A percentile compares a stretch with the other conserved stretches of the same genome.
Evolutionary conservation across 1,140 invertebrate genomes (phyloP).

Genomic region (Brachionus koreanus): DNA sequence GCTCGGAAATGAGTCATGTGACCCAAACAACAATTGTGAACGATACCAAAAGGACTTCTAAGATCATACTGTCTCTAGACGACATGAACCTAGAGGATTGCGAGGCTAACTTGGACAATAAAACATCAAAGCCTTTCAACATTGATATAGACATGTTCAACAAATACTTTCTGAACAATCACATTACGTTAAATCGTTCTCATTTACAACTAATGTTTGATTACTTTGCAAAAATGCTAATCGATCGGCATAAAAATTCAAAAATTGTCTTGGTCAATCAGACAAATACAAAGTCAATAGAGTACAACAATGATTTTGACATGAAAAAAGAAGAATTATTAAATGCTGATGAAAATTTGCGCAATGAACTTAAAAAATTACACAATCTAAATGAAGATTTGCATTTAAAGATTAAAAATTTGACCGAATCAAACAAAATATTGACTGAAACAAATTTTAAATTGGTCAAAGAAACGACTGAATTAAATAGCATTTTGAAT

Average conservation of each 20-base stretch:
- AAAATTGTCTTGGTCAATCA: slow-evolving; percentile 6
- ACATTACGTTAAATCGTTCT: slow-evolving; percentile 8
- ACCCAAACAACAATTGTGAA: not conserved
- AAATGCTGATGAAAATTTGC: not conserved
- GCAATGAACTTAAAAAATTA: not conserved
- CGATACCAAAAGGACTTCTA: slow-evolving; percentile 16
- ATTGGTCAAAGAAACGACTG: not conserved
- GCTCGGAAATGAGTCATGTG: not conserved
- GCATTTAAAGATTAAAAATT: not conserved
- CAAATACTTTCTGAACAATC: slow-evolving; percentile 28
- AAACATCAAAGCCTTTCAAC: not conserved
- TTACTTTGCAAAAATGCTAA: not conserved
- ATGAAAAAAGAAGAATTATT: not conserved
- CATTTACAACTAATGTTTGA: slow-evolving; percentile 10
- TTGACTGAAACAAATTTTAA: slow-evolving; percentile 20
- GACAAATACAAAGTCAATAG: slow-evolving; percentile 3
- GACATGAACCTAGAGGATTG: not conserved
- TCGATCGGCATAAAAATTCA: not conserved
- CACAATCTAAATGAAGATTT: not conserved
- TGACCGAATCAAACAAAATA: not conserved
- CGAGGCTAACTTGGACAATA: not conserved
- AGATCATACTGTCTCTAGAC: not conserved
- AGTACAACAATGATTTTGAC: not conserved
- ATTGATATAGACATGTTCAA: not conserved
- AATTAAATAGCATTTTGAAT: not conserved